Evolutionary conservation across 2,113 vertebrate genomes (phyloP), one percentile per base, ranked within the genome.

Genomic region (Amphilophus citrinellus): DNA sequence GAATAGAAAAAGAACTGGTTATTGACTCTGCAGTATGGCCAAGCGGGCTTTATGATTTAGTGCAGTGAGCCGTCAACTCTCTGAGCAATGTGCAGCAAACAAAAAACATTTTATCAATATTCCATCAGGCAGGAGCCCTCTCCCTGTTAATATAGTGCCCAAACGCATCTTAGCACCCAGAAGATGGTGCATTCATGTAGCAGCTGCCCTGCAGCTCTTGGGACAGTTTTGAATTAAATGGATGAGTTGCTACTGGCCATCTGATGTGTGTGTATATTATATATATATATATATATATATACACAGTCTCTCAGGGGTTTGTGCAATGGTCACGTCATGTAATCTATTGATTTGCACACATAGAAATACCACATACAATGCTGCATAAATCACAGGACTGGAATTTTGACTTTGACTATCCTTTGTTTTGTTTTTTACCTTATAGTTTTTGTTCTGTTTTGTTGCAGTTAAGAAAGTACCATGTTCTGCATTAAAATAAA

Each of bases 91-190:
- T 89, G 89, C 87, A 82, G 89, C 87, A 92, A 91, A 95, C 88
- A 95, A 94, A 95, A 96, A 94, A 90, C 92, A 94, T 95, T 94
- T 95, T 91, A 95, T 95, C 95, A 96, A 95, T 94, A 95, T 94
- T 95, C 93, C 92, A 94, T 95, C 93, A 94, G 90, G 68, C 86
- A 85, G 76, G 80, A 84, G 89, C 87, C 89, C 80, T 92, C 79
- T 92, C 90, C 76, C 84, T 89, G 90, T 93, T 95, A 93, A 93
- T 93, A 88, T 88, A 92, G 81, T 84, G 76, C 83, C 88, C 84
- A 71, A 87, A 87, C 42, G 39, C 84, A 77, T 89, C 86, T 79
- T 76, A 83, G 83, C 77, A 83, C 81, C 77, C 42, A 20, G 60
- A 73, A 91, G 89, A 90, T 84, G 24, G 53, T 47, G 61, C 87